Evolutionary conservation across 2,888 invertebrate species (phyloP).

Genomic region (Entomobrya proxima): DNA sequence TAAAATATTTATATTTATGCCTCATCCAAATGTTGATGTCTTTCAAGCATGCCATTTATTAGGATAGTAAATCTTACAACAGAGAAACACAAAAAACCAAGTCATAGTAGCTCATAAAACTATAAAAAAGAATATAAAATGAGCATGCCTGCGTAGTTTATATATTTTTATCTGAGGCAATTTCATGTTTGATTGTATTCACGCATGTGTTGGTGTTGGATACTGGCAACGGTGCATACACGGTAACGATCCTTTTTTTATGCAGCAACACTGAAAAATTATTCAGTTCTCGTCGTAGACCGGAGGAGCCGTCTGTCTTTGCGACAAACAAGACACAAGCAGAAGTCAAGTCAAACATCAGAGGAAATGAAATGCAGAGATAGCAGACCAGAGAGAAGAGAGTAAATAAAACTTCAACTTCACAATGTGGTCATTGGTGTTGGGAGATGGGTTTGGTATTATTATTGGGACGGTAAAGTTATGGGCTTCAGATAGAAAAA

Average conservation of each 20-base stretch:
- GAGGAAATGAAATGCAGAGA: conserved; percentile 11
- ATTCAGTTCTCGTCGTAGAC: not conserved
- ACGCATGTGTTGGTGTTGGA: not conserved
- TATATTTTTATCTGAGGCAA: not conserved
- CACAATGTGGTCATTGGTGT: conserved; percentile 10
- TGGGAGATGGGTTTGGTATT: not conserved
- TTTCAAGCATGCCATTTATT: conserved; percentile 9
- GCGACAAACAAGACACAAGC: not conserved
- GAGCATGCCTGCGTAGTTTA: not conserved
- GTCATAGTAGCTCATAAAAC: too few species aligned
- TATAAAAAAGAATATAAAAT: not conserved
- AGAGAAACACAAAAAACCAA: conserved; percentile 1
- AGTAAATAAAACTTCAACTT: conserved; percentile 6
- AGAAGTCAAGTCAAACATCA: not conserved
- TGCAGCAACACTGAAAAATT: not conserved
- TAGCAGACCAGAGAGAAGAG: not conserved
- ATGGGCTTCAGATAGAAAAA: not conserved
- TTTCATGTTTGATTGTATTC: not conserved
- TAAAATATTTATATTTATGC: conserved; percentile 27
- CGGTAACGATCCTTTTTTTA: not conserved
- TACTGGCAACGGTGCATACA: too few species aligned
- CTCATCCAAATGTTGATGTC: conserved; percentile 13
- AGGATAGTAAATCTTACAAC: conserved; percentile 24
- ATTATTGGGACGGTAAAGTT: not conserved
- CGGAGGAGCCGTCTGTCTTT: not conserved